phyloP scores from a whole-genome alignment of 2,888 invertebrate genomes.

The Sceliomorpha sp. region DNA sequence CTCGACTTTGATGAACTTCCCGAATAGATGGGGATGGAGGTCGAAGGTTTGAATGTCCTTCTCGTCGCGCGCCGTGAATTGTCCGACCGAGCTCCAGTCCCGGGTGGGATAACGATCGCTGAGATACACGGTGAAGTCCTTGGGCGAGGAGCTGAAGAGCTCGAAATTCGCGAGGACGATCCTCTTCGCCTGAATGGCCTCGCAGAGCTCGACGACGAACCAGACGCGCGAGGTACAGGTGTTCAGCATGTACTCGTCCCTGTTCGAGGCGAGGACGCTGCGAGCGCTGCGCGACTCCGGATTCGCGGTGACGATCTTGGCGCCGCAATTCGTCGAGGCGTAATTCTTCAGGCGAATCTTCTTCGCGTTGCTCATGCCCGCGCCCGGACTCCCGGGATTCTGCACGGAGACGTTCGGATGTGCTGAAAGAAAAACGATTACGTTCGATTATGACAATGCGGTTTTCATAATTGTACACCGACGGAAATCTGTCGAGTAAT shows the following conservation, averaged over 20 bases:
- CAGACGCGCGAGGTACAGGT: conserved; percentile 95
- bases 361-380: conserved; percentile 83
- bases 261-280: conserved; percentile 92
- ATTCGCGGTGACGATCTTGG: conserved; percentile 96
- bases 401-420: conserved; percentile 77
- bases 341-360: conserved; percentile 94
- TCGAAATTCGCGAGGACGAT: conserved; percentile 98
- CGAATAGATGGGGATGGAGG: conserved; percentile 89
- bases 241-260: conserved; percentile 99
- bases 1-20: conserved; percentile 94
- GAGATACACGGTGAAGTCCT: conserved; percentile 92
- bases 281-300: conserved; percentile 93
- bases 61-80: conserved; percentile 92
- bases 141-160: conserved; percentile 97
- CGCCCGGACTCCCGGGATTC: conserved; percentile 69
- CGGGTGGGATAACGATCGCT: conserved; percentile 94
- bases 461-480: too few relatives aligned
- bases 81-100: conserved; percentile 95
- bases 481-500: too few relatives aligned
- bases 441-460: too few relatives aligned
- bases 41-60: conserved; percentile 93
- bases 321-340: conserved; percentile 97
- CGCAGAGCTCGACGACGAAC: conserved; percentile 99
- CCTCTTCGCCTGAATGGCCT: conserved; percentile 96
- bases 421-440: conserved; percentile 63